Base-by-base conservation (phyloP, 2,888 invertebrate species). In the Drosophila mimetica region DNA sequence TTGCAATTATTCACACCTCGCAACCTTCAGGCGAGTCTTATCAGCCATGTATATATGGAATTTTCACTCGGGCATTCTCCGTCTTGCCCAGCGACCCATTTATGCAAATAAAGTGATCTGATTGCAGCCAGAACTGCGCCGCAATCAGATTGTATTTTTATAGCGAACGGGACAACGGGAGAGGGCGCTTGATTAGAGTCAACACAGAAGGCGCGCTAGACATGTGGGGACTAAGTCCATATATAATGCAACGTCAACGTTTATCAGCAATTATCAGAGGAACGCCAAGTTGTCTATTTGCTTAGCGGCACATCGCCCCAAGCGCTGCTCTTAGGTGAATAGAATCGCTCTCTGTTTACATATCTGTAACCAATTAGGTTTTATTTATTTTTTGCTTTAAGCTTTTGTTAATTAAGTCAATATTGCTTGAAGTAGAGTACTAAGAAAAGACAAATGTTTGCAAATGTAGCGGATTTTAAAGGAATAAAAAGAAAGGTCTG, bases 231-330 rank as follows among this genome's bases (percentile, higher is more conserved):
- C 36, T 32, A 28, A 4, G 22, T 39, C 30, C 48, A 44, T 44
- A 60, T 71, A 54, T 44, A 63, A 50, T 64, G 63, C 47, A 71
- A 69, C 51, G 64, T 42, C 67, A 70, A 71, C 70, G 54, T 67
- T 74, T 79, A 79, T 79, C 79, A 83, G 74, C 75, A 76, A 72
- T 85, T 80, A 81, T 74, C 71, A 69, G 69, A 48, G 50, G 50
- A 50, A 32, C 53, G 46, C 59, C 48, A 70, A 50, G 72, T 39
- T 61, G 32, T 51, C 34, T 81, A 75, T 77, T 71, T 84, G 50
- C 14, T 67, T 80, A 71, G 79, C 71, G 86, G 82, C 82, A 71
- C 82, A 75, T 18, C 69, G 78, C 70, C 64, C 79, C 63, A 14
- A 64, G 74, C 50, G 54, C 30, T 42, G 44, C 32, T 66, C 63